Base-by-base conservation (phyloP, 2,113 vertebrate species). In the Ptyas mucosa region DNA sequence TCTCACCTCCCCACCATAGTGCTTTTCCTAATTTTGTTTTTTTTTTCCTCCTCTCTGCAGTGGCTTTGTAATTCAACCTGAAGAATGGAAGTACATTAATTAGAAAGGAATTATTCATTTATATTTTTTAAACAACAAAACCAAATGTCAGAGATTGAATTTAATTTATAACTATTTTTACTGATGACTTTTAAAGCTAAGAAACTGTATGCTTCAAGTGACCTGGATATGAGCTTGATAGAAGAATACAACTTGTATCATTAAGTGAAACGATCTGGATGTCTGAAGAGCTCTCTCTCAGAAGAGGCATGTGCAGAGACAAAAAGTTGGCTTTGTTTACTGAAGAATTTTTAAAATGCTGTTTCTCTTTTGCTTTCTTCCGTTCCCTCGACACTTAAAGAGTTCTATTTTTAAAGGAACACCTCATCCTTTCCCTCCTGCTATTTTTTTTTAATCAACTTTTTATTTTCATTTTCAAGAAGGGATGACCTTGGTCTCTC, bases 151-250 rank as follows among this genome's bases (percentile, higher is more conserved):
- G 61, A 26, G 23, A 4, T 64, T 86, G 54, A 64, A 64, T 64
- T 93, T 87, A 95, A 96, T 96, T 97, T 97, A 96, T 97, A 94
- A 94, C 89, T 95, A 93, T 93, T 96, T 95, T 96, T 96, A 96
- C 94, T 93, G 94, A 94, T 96, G 96, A 96, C 93, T 96, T 94
- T 89, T 95, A 97, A 93, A 97, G 94, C 95, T 95, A 81, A 95
- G 75, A 81, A 81, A 81, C 85, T 21, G 57, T 20, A 55, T 58
- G 54, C 94, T 93, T 88, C 93, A 93, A 64, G 26, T 90, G 93
- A 54, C 29, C 91, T 58, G 92, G 90, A 92, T 46, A 34, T 34
- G 53, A 85, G 94, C 95, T 52, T 92, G 91, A 1, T 1, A 6
- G 53, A 55, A 15, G 39, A 26, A 39, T 89, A 92, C 53, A 23